Evolutionary conservation across 2,888 invertebrate genomes (phyloP).

Genomic region (Globia sparganii): DNA sequence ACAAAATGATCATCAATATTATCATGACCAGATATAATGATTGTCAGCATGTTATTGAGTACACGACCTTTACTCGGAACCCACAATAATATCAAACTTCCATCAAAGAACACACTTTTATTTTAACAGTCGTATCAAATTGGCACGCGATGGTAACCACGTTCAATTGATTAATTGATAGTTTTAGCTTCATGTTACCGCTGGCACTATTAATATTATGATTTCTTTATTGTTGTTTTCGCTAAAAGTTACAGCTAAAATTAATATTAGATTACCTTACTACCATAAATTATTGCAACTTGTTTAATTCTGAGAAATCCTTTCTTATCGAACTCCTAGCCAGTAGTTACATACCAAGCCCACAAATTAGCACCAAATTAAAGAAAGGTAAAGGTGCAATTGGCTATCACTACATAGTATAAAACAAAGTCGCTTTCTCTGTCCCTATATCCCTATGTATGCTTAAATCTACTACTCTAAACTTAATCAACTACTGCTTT

Average conservation of each 20-base stretch:
- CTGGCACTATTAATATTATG: neutral
- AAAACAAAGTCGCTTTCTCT: too few relatives aligned
- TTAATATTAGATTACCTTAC: neutral
- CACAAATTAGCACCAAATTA: too few relatives aligned
- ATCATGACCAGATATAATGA: neutral
- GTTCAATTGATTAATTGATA: neutral
- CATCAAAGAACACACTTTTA: too few relatives aligned
- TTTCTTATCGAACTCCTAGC: neutral
- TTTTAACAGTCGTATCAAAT: slow-evolving; percentile 12
- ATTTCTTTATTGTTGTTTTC: neutral
- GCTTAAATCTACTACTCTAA: too few relatives aligned
- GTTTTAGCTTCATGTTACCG: neutral
- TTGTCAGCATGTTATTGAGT: neutral
- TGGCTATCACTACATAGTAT: too few relatives aligned
- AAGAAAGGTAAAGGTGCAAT: too few relatives aligned
- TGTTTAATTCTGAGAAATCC: neutral
- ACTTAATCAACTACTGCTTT: too few relatives aligned
- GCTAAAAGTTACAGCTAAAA: neutral
- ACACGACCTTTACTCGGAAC: slow-evolving; percentile 11
- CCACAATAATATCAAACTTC: neutral
- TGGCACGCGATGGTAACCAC: neutral
- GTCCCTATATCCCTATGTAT: too few relatives aligned
- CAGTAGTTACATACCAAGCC: neutral
- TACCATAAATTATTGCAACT: neutral
- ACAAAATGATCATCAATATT: neutral